These are phyloP conservation scores for Mergus octosetaceus DNA, from an alignment of 2,797 vertebrate genomes.

Conservation along the genomic window DNA sequence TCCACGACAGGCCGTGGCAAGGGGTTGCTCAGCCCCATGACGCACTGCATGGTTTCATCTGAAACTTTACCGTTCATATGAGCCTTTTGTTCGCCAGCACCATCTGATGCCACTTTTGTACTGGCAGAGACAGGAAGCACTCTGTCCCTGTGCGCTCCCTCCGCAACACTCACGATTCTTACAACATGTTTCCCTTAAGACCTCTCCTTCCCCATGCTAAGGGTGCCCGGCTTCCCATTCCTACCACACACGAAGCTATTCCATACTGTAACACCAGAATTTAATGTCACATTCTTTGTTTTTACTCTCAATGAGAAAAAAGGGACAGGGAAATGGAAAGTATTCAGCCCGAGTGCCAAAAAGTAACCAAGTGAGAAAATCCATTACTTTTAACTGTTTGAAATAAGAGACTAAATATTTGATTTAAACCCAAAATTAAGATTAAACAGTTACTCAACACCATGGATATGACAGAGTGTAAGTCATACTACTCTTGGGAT, in stretches of 20 bases:
- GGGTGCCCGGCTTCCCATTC: background rate
- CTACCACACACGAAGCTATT: background rate
- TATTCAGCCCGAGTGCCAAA: background rate
- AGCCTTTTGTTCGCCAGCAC: background rate
- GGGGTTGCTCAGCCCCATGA: background rate
- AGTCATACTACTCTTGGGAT: background rate
- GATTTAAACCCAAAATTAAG: background rate
- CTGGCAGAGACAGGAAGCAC: background rate
- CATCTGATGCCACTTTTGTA: background rate
- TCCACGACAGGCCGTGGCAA: background rate
- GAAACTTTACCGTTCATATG: background rate
- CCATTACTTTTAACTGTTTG: background rate
- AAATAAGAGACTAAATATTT: background rate
- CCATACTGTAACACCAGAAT: background rate
- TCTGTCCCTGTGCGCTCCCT: accelerated
- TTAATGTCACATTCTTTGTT: background rate
- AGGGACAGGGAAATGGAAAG: background rate
- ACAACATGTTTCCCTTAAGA: accelerated
- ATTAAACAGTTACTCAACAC: background rate
- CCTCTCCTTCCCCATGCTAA: background rate
- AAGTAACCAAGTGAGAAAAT: background rate
- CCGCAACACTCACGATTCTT: background rate
- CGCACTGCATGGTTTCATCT: background rate
- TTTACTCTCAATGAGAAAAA: background rate
- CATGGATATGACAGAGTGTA: background rate